These are phyloP conservation scores for Aphidius colemani DNA, from an alignment of 2,888 invertebrate species.

Conservation along the genomic window DNA sequence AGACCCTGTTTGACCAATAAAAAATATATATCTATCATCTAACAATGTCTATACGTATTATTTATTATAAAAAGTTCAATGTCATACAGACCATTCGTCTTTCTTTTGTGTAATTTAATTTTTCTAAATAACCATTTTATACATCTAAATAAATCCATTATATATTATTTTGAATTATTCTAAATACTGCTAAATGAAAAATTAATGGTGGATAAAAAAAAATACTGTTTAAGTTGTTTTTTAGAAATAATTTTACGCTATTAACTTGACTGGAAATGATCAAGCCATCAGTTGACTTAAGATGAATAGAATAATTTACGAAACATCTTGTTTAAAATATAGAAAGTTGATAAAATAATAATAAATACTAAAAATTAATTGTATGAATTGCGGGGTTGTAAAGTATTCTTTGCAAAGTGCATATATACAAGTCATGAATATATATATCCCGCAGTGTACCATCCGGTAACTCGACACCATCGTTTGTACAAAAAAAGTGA, in stretches of 20 bases:
- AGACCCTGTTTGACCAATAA: constrained; percentile 19
- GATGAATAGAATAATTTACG: constrained; percentile 52
- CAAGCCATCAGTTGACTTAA: neutral
- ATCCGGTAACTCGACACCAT: constrained; percentile 61
- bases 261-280: neutral
- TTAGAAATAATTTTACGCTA: no score
- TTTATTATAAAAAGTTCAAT: no score
- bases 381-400: constrained; percentile 19
- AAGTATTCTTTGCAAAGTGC: constrained; percentile 13
- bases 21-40: constrained; percentile 2
- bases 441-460: constrained; percentile 56
- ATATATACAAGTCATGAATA: constrained; percentile 57
- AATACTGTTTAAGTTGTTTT: neutral
- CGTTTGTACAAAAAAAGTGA: constrained; percentile 51
- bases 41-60: no score
- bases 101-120: neutral
- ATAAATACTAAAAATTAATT: constrained; percentile 32
- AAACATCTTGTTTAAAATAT: constrained; percentile 45
- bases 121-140: no score
- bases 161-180: no score
- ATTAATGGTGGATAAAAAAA: no score
- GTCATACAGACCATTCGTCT: neutral
- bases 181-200: no score
- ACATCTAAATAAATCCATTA: no score
- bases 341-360: no score